A percentile compares a stretch with the other conserved stretches of the same genome.
Evolutionary conservation across 2,797 vertebrate species (phyloP).

Genomic region (Myotis findleyi): DNA sequence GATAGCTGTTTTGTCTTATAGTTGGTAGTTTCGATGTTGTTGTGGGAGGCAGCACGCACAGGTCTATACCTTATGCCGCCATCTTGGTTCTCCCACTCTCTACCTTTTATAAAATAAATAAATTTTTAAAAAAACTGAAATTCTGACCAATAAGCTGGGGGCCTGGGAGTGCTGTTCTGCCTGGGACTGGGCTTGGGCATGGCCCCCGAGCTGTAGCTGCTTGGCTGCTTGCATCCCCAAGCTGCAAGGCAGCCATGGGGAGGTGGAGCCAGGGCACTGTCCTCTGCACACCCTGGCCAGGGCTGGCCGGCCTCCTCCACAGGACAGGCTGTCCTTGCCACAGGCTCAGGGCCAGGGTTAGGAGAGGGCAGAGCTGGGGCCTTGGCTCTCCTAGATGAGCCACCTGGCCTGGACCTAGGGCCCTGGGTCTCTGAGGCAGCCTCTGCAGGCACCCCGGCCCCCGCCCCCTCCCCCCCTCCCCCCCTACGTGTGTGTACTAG

Average conservation of each 20-base stretch:
- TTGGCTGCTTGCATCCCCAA: not conserved
- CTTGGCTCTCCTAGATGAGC: not conserved
- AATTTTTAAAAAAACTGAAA: not conserved
- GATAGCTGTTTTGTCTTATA: too few relatives aligned
- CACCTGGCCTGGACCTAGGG: not conserved
- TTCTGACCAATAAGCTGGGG: not conserved
- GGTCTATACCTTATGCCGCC: too few relatives aligned
- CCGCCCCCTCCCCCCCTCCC: not conserved
- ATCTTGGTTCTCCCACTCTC: not conserved
- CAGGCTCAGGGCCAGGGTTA: not conserved
- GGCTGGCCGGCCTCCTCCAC: not conserved
- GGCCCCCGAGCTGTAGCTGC: not conserved
- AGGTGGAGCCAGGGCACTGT: too few relatives aligned
- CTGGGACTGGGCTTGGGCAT: not conserved
- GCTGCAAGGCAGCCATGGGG: not conserved
- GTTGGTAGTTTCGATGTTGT: too few relatives aligned
- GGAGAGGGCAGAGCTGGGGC: not conserved
- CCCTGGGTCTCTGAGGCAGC: not conserved
- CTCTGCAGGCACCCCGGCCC: not conserved
- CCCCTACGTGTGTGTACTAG: not conserved
- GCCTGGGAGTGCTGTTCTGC: not conserved
- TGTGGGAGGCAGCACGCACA: too few relatives aligned
- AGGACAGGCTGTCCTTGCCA: not conserved
- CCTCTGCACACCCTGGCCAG: not conserved
- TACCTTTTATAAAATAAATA: slow-evolving; percentile 80